Evolutionary conservation across 2,113 vertebrate genomes (phyloP).

Genomic region (Gila orcuttii): DNA sequence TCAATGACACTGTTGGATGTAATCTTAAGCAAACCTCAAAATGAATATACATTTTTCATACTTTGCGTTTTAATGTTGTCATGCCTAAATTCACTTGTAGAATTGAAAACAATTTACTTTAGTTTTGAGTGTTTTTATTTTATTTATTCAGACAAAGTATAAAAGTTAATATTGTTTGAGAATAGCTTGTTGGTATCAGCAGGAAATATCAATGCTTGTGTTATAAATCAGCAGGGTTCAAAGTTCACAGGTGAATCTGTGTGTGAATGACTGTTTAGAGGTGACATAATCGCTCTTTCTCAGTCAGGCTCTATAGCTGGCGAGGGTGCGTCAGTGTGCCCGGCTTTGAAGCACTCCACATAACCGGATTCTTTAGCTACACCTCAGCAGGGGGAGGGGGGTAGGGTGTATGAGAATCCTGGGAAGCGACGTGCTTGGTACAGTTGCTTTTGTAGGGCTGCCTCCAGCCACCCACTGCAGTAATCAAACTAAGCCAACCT

Average conservation of each 20-base stretch:
- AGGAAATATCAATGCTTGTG: background rate
- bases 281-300: constrained; percentile 33
- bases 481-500: constrained; percentile 65
- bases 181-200: background rate
- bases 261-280: constrained; percentile 24
- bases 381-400: constrained; percentile 53
- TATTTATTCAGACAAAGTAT: background rate
- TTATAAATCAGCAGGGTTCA: constrained; percentile 24
- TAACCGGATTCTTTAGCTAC: constrained; percentile 68
- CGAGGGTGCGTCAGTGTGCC: constrained; percentile 48
- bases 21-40: background rate
- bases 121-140: background rate
- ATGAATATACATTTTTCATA: background rate
- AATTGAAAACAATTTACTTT: background rate
- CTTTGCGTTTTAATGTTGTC: background rate
- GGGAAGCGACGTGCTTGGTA: constrained; percentile 33
- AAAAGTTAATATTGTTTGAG: background rate
- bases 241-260: constrained; percentile 40
- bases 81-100: background rate
- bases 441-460: constrained; percentile 54
- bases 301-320: constrained; percentile 32
- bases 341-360: constrained; percentile 61
- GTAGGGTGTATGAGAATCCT: constrained; percentile 36
- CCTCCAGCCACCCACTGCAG: constrained; percentile 64
- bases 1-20: background rate